Evolutionary conservation across 2,797 vertebrate species (phyloP), one percentile per base, ranked within the genome.

Genomic region (Notolabrus celidotus): DNA sequence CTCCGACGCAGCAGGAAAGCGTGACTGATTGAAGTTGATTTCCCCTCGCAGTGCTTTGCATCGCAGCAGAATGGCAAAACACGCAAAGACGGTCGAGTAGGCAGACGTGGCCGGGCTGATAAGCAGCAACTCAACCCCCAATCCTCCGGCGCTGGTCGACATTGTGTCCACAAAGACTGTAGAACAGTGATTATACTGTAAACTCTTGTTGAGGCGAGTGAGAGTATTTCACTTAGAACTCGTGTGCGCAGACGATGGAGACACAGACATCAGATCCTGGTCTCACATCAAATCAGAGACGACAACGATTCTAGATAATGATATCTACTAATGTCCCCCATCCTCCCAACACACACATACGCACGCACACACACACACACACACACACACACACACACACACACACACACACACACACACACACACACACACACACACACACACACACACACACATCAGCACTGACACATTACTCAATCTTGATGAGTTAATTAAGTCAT

Each of bases 1-100:
- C 53, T 51, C 64, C 34, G 17, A 64, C 50, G 20, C 75, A 31
- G 71, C 75, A 34, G 74, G 74, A 83, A 76, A 74, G 84, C 61
- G 46, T 80, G 71, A 86, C 88, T 83, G 83, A 88, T 88, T 86
- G 81, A 86, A 91, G 80, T 84, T 77, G 79, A 89, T 89, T 87
- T 86, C 56, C 80, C 64, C 68, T 86, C 36, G 34, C 74, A 63
- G 72, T 66, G 78, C 74, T 83, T 88, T 85, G 84, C 82, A 76
- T 84, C 31, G 60, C 75, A 39, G 69, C 62, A 55, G 58, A 86
- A 83, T 69, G 50, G 65, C 27, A 46, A 83, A 75, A 83, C 72
- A 71, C 23, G 74, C 62, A 52, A 75, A 71, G 82, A 72, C 11
- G 45, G 43, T 74, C 27, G 65, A 77, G 79, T 51, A 39, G 65